Evolutionary conservation across 2,888 invertebrate species (phyloP).

Genomic region (Vanessa cardui): DNA sequence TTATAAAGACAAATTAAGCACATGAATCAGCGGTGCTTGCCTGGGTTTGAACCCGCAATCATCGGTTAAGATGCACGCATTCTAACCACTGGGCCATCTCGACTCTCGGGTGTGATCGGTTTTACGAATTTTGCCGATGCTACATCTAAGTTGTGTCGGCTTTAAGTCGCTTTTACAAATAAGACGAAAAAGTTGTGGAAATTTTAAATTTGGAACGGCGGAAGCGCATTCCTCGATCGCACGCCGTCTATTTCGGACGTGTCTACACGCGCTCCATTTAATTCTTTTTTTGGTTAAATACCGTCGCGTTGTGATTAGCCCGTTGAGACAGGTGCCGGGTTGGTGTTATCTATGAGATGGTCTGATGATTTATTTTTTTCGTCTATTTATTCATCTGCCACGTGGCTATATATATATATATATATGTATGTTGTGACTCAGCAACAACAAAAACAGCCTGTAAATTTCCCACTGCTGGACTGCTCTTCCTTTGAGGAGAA

Average conservation of each 20-base stretch:
- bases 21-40: no score
- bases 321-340: constrained; percentile 32
- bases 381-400: constrained; percentile 1
- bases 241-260: constrained; percentile 60
- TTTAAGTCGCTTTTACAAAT: no score
- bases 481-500: no score
- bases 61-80: no score
- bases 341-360: not conserved
- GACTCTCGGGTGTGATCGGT: no score
- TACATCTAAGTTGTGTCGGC: no score
- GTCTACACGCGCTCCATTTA: constrained; percentile 29
- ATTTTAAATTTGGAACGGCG: constrained; percentile 63
- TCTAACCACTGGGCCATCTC: no score
- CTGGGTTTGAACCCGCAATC: no score
- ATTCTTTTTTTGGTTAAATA: constrained; percentile 16
- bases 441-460: no score
- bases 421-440: not conserved
- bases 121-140: no score
- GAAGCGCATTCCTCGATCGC: constrained; percentile 60
- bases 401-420: not conserved
- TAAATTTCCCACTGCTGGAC: no score
- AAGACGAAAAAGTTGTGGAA: constrained; percentile 52
- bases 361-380: constrained; percentile 3
- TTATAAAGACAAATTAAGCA: no score
- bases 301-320: constrained; percentile 17